Evolutionary conservation across 2,113 vertebrate species (phyloP).

Genomic region (Caranx melampygus): DNA sequence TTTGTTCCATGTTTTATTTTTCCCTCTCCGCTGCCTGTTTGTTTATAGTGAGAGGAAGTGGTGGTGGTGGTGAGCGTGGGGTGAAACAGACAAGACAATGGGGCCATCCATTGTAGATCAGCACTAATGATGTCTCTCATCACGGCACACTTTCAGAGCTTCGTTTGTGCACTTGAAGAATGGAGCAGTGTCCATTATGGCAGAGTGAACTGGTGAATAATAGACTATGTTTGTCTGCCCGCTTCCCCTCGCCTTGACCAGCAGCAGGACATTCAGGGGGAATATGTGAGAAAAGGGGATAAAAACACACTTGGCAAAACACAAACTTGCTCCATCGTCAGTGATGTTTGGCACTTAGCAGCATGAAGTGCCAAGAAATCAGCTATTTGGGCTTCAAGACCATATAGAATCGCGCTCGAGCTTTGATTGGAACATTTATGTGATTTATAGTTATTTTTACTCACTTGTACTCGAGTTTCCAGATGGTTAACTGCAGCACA

Average conservation of each 20-base stretch:
- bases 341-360: background rate
- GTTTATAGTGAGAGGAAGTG: conserved; percentile 33
- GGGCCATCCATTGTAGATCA: conserved; percentile 46
- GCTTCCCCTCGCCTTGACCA: conserved; percentile 39
- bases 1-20: background rate
- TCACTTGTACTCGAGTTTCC: conserved; percentile 17
- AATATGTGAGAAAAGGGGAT: background rate
- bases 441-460: conserved; percentile 17
- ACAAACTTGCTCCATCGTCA: background rate
- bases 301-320: conserved; percentile 5
- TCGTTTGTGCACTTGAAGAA: conserved; percentile 50
- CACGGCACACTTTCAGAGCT: conserved; percentile 9
- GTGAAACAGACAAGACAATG: conserved; percentile 25
- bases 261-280: background rate
- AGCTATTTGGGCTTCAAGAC: background rate
- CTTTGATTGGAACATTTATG: conserved; percentile 19
- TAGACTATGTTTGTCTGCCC: conserved; percentile 21
- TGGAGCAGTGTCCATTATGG: conserved; percentile 35
- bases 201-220: conserved; percentile 23
- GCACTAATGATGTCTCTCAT: conserved; percentile 61
- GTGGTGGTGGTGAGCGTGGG: background rate
- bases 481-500: conserved; percentile 44
- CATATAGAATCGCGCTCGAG: background rate
- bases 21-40: conserved; percentile 4
- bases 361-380: conserved; percentile 5